Conservation (phyloP, 2,113 vertebrate genomes). For the Danionella cerebrum region DNA sequence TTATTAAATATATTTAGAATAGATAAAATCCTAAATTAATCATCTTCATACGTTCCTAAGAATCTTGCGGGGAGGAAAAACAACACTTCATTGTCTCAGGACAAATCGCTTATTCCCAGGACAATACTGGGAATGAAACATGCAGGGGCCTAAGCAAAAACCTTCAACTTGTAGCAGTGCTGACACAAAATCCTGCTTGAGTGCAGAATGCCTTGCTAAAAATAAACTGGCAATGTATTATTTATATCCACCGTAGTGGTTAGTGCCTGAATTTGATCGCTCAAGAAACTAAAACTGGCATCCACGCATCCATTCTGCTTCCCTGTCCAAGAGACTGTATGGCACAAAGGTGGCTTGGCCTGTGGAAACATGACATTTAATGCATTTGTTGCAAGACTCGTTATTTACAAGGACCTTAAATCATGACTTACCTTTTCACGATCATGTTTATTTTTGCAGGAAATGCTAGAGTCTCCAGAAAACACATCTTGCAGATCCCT, state of each 20-base stretch:
- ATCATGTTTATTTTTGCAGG: neutral
- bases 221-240: neutral
- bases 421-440: neutral
- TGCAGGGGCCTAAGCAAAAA: slow-evolving; percentile 11
- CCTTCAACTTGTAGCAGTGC: too few species aligned
- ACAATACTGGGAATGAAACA: neutral
- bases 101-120: slow-evolving; percentile 18
- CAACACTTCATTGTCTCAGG: neutral
- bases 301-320: neutral
- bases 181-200: neutral
- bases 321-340: neutral
- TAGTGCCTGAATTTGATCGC: neutral
- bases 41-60: too few species aligned
- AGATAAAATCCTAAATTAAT: too few species aligned
- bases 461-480: neutral
- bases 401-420: neutral
- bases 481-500: neutral
- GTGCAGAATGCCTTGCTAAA: neutral
- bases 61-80: neutral
- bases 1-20: slow-evolving; percentile 25
- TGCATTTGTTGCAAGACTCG: neutral
- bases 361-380: neutral
- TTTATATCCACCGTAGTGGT: slow-evolving; percentile 9
- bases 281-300: neutral
- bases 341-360: neutral